A percentile compares a stretch with the other conserved stretches of the same genome.
These are phyloP conservation scores for Pangasius sanitwongsei DNA, from an alignment of 2,797 vertebrate genomes.

Conservation along the genomic window DNA sequence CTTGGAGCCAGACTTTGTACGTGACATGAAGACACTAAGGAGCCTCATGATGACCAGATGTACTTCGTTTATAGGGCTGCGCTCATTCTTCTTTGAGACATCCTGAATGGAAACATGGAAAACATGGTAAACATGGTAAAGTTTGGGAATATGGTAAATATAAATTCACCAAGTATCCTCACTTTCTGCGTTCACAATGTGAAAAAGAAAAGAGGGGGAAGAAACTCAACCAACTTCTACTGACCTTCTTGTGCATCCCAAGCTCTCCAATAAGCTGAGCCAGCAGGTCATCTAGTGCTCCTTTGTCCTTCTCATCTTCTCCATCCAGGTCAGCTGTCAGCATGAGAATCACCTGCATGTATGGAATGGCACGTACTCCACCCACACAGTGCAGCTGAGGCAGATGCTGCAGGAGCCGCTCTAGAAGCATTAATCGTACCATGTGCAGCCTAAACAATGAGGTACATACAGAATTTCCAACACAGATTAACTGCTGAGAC, in stretches of 20 bases:
- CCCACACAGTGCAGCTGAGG: constrained; percentile 91
- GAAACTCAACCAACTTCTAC: not conserved
- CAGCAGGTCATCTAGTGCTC: constrained; percentile 92
- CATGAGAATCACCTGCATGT: constrained; percentile 99
- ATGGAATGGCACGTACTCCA: constrained; percentile 95
- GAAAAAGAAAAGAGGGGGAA: too few relatives aligned
- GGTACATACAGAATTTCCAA: not conserved
- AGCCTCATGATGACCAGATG: constrained; percentile 97
- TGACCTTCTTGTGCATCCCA: constrained; percentile 95
- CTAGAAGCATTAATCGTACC: constrained; percentile 95
- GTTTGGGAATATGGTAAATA: not conserved
- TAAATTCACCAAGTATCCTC: not conserved
- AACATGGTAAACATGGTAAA: not conserved
- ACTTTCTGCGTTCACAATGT: not conserved
- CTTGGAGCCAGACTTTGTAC: constrained; percentile 96
- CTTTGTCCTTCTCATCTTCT: constrained; percentile 98
- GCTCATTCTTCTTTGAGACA: constrained; percentile 95
- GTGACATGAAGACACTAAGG: constrained; percentile 98
- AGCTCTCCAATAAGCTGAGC: constrained; percentile 93
- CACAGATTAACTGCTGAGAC: not conserved
- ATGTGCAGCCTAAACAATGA: constrained; percentile 85
- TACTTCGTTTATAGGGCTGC: constrained; percentile 92
- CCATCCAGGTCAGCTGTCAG: constrained; percentile 96
- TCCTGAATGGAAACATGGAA: constrained; percentile 75
- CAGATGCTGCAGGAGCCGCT: constrained; percentile 91